These are phyloP conservation scores for Hylaeus volcanicus DNA, from an alignment of 1,140 invertebrate genomes.

Conservation along the genomic window DNA sequence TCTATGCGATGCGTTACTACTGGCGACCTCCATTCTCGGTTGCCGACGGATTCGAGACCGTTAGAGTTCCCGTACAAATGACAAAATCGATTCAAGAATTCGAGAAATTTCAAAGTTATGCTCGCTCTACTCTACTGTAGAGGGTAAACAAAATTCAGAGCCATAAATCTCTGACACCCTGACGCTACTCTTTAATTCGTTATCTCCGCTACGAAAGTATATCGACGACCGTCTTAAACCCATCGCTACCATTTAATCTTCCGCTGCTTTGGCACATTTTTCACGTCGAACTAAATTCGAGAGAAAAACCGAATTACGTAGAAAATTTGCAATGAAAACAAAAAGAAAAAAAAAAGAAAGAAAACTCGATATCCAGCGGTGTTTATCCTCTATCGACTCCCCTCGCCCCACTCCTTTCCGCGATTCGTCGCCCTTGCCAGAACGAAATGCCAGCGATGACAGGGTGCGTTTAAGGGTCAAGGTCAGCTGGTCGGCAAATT, in stretches of 20 bases:
- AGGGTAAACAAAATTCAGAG: too few relatives aligned
- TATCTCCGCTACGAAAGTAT: too few relatives aligned
- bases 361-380: neutral
- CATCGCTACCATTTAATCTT: neutral
- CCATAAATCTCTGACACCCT: too few relatives aligned
- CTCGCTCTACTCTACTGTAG: too few relatives aligned
- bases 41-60: neutral
- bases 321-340: neutral
- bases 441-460: slow-evolving; percentile 35
- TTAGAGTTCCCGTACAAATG: neutral
- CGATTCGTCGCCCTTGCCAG: neutral
- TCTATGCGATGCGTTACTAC: slow-evolving; percentile 39
- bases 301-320: neutral
- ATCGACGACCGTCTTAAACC: neutral
- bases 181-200: too few relatives aligned
- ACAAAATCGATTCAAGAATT: too few relatives aligned
- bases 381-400: neutral
- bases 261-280: neutral
- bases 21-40: neutral
- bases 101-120: too few relatives aligned
- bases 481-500: slow-evolving; percentile 24
- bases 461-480: slow-evolving; percentile 42
- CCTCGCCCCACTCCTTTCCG: too few relatives aligned
- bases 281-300: neutral
- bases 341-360: neutral